Conservation (phyloP, 2,113 vertebrate genomes). For the Laterallus jamaicensis region DNA sequence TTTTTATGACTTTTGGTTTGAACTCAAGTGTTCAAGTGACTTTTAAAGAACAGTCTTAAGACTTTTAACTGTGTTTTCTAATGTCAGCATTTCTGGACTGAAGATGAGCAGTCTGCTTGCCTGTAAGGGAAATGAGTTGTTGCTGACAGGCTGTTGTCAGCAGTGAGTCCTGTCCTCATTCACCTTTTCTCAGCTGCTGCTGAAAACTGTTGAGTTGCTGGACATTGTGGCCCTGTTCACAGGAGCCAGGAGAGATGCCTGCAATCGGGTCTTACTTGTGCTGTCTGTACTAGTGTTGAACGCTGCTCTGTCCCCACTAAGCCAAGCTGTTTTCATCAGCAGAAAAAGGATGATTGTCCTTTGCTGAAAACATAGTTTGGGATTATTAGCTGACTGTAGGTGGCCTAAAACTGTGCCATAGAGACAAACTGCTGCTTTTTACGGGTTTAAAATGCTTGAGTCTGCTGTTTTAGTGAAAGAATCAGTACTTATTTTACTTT, state of each 20-base stretch:
- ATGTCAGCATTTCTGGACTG: not conserved
- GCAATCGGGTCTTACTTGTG: rapidly evolving
- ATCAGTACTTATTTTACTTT: not conserved
- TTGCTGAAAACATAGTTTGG: not conserved
- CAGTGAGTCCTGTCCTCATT: not conserved
- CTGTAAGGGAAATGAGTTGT: rapidly evolving
- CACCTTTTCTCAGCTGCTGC: not conserved
- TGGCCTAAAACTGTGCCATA: not conserved
- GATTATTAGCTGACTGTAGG: not conserved
- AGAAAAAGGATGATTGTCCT: not conserved
- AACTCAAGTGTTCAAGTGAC: not conserved
- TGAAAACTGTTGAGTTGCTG: not conserved
- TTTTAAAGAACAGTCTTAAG: not conserved
- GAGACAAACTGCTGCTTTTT: not conserved
- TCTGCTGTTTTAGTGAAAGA: not conserved
- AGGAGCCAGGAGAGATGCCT: rapidly evolving
- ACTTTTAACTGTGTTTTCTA: not conserved
- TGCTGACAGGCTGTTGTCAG: constrained; percentile 23
- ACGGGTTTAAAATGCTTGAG: not conserved
- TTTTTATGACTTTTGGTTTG: not conserved
- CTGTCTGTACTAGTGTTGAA: not conserved
- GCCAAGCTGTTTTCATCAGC: not conserved
- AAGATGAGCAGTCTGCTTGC: not conserved
- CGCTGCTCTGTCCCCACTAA: not conserved
- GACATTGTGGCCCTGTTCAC: not conserved